Evolutionary conservation across 2,113 vertebrate species (phyloP).

Genomic region (Marcusenius ussheri): DNA sequence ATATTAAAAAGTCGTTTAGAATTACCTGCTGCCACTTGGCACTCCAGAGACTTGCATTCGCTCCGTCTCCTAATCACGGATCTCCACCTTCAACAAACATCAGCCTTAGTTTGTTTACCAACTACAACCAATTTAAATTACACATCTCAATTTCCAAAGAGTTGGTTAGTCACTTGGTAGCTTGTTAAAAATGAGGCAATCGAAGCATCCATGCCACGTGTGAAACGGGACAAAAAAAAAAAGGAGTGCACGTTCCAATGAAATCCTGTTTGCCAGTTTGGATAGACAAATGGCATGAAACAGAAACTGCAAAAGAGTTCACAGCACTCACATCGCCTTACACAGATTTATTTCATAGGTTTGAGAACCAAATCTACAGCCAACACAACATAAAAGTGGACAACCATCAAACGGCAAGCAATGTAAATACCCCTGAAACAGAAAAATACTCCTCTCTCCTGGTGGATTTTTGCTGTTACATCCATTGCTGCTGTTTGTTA

Average conservation of each 20-base stretch:
- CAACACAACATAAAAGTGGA: not conserved
- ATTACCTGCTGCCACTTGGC: not conserved
- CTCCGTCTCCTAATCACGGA: not conserved
- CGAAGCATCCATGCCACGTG: not conserved
- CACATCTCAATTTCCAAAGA: not conserved
- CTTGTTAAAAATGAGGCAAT: not conserved
- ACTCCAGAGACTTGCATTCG: not conserved
- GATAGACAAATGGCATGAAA: not conserved
- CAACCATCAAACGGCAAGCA: not conserved
- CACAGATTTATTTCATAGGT: not conserved
- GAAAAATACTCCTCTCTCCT: conserved; percentile 6
- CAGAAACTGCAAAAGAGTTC: not conserved
- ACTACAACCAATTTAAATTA: not conserved
- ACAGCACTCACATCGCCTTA: not conserved
- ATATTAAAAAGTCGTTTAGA: not conserved
- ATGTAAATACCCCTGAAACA: not conserved
- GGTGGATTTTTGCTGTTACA: not conserved
- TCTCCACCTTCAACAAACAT: not conserved
- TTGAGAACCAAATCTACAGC: conserved; percentile 3
- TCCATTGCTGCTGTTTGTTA: not conserved
- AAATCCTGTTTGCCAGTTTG: not conserved
- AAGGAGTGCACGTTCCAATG: not conserved
- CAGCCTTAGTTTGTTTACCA: not conserved
- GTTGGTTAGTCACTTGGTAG: not conserved
- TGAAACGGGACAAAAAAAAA: not conserved